Percentiles rank a stretch among this genome's conserved stretches.
These are phyloP conservation scores for Monochamus saltuarius DNA, from an alignment of 1,140 invertebrate species.

Conservation along the genomic window DNA sequence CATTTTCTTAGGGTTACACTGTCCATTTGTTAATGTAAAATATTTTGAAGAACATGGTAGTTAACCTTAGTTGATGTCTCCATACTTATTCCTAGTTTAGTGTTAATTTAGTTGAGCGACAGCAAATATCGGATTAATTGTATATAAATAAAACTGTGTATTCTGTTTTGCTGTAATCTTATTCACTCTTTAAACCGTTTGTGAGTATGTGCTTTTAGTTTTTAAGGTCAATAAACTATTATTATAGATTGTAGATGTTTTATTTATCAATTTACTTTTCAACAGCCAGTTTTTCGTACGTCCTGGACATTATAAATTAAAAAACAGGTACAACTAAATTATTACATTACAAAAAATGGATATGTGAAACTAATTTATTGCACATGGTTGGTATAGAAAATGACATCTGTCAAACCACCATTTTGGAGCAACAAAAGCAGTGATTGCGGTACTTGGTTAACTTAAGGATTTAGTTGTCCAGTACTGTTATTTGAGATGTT, in stretches of 20 bases:
- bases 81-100: conserved; percentile 27
- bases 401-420: too few species aligned
- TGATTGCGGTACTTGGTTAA: too few species aligned
- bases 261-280: not conserved
- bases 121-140: conserved; percentile 16
- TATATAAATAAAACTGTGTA: conserved; percentile 25
- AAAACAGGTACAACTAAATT: too few species aligned
- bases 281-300: too few species aligned
- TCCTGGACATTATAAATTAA: too few species aligned
- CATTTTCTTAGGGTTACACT: too few species aligned
- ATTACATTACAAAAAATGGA: too few species aligned
- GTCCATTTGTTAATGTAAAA: conserved; percentile 10
- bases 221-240: conserved; percentile 41
- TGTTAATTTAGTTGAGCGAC: conserved; percentile 31
- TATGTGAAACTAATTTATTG: too few species aligned
- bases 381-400: too few species aligned
- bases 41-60: conserved; percentile 21
- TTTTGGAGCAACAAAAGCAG: too few species aligned
- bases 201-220: conserved; percentile 43
- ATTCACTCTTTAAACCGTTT: conserved; percentile 31
- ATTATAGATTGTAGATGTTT: conserved; percentile 21
- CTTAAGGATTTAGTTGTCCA: too few species aligned
- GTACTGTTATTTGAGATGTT: too few species aligned
- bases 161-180: conserved; percentile 29
- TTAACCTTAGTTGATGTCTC: conserved; percentile 23